Conservation (phyloP, 2,888 invertebrate species). For the Lepidocyrtoides sp. region DNA sequence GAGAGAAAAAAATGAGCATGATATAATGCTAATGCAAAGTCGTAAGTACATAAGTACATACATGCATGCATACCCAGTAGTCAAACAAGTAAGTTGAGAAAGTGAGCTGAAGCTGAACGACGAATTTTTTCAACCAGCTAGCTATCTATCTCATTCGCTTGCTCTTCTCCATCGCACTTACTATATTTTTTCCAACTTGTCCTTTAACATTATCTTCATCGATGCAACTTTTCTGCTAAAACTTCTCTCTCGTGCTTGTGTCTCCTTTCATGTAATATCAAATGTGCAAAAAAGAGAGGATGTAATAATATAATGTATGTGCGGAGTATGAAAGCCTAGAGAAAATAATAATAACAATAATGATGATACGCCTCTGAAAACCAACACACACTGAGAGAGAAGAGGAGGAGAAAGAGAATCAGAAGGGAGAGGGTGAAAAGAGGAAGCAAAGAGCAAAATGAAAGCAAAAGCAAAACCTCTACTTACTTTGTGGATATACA, state of each 20-base stretch:
- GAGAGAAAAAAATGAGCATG: conserved; percentile 17
- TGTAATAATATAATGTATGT: not conserved
- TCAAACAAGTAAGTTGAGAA: conserved; percentile 24
- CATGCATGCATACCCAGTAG: not conserved
- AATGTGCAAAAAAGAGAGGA: conserved; percentile 20
- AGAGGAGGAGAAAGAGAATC: not conserved
- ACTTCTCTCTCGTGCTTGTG: conserved; percentile 25
- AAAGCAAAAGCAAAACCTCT: conserved; percentile 51
- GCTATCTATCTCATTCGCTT: conserved; percentile 25
- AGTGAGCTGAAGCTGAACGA: conserved; percentile 42
- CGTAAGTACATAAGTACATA: not conserved
- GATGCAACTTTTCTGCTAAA: conserved; percentile 45
- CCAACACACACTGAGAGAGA: conserved; percentile 22
- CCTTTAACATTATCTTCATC: conserved; percentile 48
- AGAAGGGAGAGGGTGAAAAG: not conserved
- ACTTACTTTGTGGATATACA: conserved; percentile 40
- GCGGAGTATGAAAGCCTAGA: not conserved
- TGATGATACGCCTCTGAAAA: conserved; percentile 57
- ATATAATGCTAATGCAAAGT: conserved; percentile 53
- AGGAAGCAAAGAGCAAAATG: conserved; percentile 47
- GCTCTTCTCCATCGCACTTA: not conserved
- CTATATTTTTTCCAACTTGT: conserved; percentile 31
- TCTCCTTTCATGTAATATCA: conserved; percentile 31
- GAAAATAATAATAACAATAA: conserved; percentile 64
- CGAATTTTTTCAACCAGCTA: conserved; percentile 26